Base-by-base conservation (phyloP, 2,888 invertebrate species). In the Eupithecia subumbrata region DNA sequence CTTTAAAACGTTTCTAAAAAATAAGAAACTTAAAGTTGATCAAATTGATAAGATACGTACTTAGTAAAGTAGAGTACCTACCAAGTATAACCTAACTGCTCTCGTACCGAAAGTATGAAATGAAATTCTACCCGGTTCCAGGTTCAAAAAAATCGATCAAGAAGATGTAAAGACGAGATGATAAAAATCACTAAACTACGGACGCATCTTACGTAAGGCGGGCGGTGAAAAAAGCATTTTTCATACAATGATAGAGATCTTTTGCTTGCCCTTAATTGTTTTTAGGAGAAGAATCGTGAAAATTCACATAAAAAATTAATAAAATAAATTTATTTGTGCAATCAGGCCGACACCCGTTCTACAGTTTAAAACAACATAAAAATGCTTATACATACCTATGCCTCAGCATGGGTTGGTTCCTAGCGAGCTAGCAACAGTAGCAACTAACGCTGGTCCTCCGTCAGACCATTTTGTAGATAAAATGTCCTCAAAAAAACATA, bases 171-270 rank as follows among this genome's bases (percentile, higher is more conserved):
- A 34, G 25, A 14, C 63, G 34, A 16, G 22, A 66, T 37, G 34
- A 89, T 90, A 86, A 89, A 90, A 90, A 88, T 89, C 89, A 88
- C 89, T 88, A 87, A 12, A 11, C 8, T 45, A 22, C 16, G 74
- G 74, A 48, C 79, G 79, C 73, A 84, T 81, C 87, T 90, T 90
- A 89, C 87, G 87, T 91, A 91, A 91, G 84, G 82, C 84, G 81
- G 81, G 77, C 74, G 64, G 77, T 12, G 76, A 60, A 73, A 69
- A 68, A 52, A 71, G 45, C 16, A 30, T 68, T 37, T 5, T 18
- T 18, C 66, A n/a, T 22, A n/a, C 40, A 56, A 56, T 22, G 37
- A 8, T 56, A 18, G 18, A 69, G 34, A 52, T 66, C 52, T 64
- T 69, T 75, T 40, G 12, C 56, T 66, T 48, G 64, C 52, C 52